These are phyloP conservation scores for Cyanoliseus patagonus DNA, from an alignment of 2,113 vertebrate species.

Conservation along the genomic window DNA sequence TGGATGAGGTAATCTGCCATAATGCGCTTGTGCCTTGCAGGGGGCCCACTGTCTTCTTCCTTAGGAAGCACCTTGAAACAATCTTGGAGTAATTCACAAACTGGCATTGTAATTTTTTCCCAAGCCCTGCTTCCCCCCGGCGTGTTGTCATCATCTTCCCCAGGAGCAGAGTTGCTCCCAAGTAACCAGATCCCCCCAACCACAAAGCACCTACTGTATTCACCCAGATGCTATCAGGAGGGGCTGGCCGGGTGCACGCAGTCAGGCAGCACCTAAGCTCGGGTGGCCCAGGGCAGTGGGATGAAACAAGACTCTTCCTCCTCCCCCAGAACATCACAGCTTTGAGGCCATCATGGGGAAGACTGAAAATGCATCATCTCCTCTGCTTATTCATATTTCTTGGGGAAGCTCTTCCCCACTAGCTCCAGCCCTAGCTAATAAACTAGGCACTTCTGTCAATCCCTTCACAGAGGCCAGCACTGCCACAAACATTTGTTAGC, in stretches of 20 bases:
- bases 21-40: background rate
- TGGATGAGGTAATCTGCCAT: background rate
- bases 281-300: conserved; percentile 66
- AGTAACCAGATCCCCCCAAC: conserved; percentile 70
- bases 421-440: background rate
- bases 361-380: background rate
- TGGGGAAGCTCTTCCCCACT: background rate
- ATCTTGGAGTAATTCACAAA: conserved; percentile 52
- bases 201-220: conserved; percentile 77
- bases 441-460: background rate
- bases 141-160: conserved; percentile 47
- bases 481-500: background rate
- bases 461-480: background rate
- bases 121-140: background rate
- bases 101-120: conserved; percentile 2
- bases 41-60: background rate
- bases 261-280: conserved; percentile 69
- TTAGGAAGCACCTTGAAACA: conserved; percentile 42
- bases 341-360: conserved; percentile 33
- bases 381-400: background rate
- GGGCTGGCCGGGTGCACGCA: conserved; percentile 4
- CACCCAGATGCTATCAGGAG: conserved; percentile 59
- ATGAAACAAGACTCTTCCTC: conserved; percentile 68
- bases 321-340: conserved; percentile 15
- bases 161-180: conserved; percentile 58